A percentile compares a stretch with the other conserved stretches of the same genome.
Evolutionary conservation across 2,113 vertebrate species (phyloP).

Genomic region (Perccottus glenii): DNA sequence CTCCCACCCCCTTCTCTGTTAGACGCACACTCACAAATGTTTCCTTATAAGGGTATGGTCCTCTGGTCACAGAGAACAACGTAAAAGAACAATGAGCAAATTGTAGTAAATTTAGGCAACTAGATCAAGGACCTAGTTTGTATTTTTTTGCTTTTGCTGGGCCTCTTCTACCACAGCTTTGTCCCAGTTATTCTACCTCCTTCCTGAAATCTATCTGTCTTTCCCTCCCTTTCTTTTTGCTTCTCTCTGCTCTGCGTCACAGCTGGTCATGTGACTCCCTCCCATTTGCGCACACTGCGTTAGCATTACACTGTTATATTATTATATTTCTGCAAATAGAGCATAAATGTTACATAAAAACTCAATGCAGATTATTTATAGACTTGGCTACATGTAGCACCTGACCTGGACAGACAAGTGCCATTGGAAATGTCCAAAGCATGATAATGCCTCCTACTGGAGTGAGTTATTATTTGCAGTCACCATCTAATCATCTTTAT

Average conservation of each 20-base stretch:
- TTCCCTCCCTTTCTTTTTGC: conserved; percentile 59
- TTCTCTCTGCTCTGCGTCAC: conserved; percentile 63
- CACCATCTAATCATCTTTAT: conserved; percentile 2
- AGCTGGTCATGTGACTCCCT: conserved; percentile 66
- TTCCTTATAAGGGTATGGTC: conserved; percentile 74
- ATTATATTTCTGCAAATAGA: conserved; percentile 22
- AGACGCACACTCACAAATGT: conserved; percentile 53
- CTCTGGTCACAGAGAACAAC: conserved; percentile 52
- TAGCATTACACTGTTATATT: conserved; percentile 51
- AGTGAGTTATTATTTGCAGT: conserved; percentile 8
- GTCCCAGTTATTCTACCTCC: conserved; percentile 42
- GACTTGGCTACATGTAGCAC: neutral
- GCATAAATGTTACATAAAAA: conserved; percentile 5
- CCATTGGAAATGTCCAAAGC: conserved; percentile 29
- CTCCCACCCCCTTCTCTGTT: conserved; percentile 43
- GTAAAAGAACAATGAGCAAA: conserved; percentile 41
- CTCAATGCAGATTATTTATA: conserved; percentile 31
- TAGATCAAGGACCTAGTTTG: neutral
- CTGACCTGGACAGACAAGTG: neutral
- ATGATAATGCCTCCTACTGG: conserved; percentile 18
- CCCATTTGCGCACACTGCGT: conserved; percentile 48
- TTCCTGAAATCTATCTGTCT: conserved; percentile 48
- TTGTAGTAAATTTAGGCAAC: conserved; percentile 25
- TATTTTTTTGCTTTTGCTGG: conserved; percentile 26
- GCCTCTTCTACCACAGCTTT: conserved; percentile 22